A percentile compares a stretch with the other conserved stretches of the same genome.
phyloP scores from a whole-genome alignment of 2,797 vertebrate genomes.

The Myiotriccus ornatus region DNA sequence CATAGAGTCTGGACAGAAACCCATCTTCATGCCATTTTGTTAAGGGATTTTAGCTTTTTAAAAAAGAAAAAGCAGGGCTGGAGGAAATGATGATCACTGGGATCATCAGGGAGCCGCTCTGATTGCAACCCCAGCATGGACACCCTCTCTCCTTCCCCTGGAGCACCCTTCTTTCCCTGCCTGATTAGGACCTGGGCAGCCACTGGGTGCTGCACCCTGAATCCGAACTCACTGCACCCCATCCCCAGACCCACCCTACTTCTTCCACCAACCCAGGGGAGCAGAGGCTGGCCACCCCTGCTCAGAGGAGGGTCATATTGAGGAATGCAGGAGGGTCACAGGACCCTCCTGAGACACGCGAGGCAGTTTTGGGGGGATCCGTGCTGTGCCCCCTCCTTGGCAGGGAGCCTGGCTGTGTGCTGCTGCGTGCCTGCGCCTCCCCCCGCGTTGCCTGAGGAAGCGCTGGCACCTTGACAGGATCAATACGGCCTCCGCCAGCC shows the following conservation, averaged over 20 bases:
- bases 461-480: constrained; percentile 48
- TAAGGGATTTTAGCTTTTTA: background rate
- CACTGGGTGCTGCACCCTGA: background rate
- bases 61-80: background rate
- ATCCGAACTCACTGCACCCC: background rate
- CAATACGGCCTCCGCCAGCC: constrained; percentile 8
- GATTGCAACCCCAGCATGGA: background rate
- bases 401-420: background rate
- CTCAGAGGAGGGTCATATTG: background rate
- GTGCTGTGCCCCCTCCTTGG: background rate
- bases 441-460: background rate
- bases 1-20: background rate
- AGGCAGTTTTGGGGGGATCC: background rate
- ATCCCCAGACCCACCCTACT: background rate
- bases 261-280: fast-evolving
- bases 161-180: background rate
- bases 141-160: background rate
- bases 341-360: fast-evolving
- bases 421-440: fast-evolving
- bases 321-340: background rate
- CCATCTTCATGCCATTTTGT: background rate
- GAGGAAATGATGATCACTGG: background rate
- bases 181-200: background rate
- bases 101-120: background rate
- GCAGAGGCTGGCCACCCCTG: background rate